Percentiles rank a stretch among this genome's conserved stretches.
Conservation (phyloP, 2,113 vertebrate genomes). For the Gila orcuttii region DNA sequence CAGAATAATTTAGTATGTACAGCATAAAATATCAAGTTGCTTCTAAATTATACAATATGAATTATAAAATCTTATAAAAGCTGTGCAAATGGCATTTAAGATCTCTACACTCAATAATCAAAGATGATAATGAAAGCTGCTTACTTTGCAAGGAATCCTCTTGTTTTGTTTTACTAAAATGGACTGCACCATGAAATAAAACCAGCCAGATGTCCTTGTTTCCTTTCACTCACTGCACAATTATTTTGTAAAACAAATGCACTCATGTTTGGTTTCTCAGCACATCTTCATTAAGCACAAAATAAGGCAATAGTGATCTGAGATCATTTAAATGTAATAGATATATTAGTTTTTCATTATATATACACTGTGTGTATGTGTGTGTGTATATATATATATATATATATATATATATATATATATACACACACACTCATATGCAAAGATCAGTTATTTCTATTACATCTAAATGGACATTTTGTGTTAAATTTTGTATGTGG, state of each 20-base stretch:
- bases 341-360: not conserved
- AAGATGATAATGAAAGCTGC: not conserved
- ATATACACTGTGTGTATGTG: too few relatives aligned
- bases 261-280: slow-evolving; percentile 29
- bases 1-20: not conserved
- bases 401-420: too few relatives aligned
- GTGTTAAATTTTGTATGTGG: not conserved
- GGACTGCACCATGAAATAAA: slow-evolving; percentile 21
- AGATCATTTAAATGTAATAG: not conserved
- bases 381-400: too few relatives aligned
- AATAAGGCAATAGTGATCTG: not conserved
- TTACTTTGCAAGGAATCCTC: not conserved
- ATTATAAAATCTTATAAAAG: not conserved
- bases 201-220: slow-evolving; percentile 9
- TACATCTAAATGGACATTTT: too few relatives aligned
- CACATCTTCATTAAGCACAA: slow-evolving; percentile 29
- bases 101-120: not conserved
- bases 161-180: slow-evolving; percentile 12
- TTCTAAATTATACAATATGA: not conserved
- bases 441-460: too few relatives aligned
- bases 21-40: not conserved
- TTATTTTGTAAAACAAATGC: slow-evolving; percentile 5
- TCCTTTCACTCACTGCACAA: slow-evolving; percentile 15
- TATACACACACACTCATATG: too few relatives aligned
- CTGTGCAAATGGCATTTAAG: not conserved